A percentile compares a stretch with the other conserved stretches of the same genome.
These are phyloP conservation scores for Sarcophilus harrisii DNA, from an alignment of 2,797 vertebrate genomes.

Conservation along the genomic window DNA sequence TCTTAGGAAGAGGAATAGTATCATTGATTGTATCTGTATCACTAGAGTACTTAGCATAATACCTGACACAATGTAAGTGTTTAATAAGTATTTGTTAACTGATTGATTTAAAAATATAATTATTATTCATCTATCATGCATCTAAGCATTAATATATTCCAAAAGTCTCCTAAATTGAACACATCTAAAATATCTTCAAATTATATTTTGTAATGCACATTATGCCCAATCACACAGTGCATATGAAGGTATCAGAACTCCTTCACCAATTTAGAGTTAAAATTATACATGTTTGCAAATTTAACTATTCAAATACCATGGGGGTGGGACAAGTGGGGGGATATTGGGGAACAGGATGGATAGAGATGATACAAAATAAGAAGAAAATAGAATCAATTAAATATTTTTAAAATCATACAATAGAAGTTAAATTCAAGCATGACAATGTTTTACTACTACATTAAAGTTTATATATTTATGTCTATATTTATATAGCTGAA, in stretches of 20 bases:
- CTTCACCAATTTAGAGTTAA: background rate
- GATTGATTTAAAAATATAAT: background rate
- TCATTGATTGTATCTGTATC: background rate
- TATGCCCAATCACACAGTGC: background rate
- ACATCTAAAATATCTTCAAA: background rate
- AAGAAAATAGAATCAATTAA: background rate
- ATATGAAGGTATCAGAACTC: background rate
- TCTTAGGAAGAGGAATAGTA: background rate
- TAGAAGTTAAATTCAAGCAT: background rate
- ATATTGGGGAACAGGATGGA: background rate
- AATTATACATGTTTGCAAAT: background rate
- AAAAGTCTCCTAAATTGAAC: background rate
- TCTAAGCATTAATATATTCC: background rate
- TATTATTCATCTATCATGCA: background rate
- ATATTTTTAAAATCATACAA: background rate
- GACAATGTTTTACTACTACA: background rate
- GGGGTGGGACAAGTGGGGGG: background rate
- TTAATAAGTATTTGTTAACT: background rate
- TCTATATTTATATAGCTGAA: no score
- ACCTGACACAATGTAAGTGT: background rate
- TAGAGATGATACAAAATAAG: background rate
- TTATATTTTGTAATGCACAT: background rate
- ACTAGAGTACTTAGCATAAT: background rate
- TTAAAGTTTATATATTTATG: no score
- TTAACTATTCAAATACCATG: background rate